Evolutionary conservation across 2,888 invertebrate genomes (phyloP), one percentile per base, ranked within the genome.

Genomic region (Pomacea canaliculata): DNA sequence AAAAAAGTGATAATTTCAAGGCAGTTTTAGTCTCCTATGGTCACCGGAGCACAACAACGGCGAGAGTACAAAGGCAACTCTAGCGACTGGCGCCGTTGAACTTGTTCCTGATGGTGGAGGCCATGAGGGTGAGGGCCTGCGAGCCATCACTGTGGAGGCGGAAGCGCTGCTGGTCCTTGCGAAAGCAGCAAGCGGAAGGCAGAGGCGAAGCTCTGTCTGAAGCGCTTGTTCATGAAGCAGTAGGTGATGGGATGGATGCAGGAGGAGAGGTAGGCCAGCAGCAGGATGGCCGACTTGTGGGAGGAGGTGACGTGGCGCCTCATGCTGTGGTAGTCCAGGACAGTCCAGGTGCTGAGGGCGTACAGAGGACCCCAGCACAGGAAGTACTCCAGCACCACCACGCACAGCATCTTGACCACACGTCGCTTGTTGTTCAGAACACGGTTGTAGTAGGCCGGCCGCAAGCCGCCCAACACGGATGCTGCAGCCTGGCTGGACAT

Each of bases 231-330:
- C 95, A 96, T 95, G 92, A 96, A 96, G 91, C 96, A 96, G 89
- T 96, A 96, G 0, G 96, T 96, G 85, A 96, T 95, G 0, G 96
- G 96, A 88, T 97, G 97, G 90, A 95, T 95, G 89, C 96, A 96
- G 9, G 95, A 94, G 0, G 95, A 95, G 76, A 94, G 93, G 89
- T 95, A 96, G 0, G 95, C 95, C 74, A 96, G 89, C 60, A 96
- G 92, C 79, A 96, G 95, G 0, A 96, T 93, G 7, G 94, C 92
- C 4, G 94, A 93, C 71, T 96, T 93, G 10, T 83, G 78, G 16
- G 85, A 79, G 0, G 86, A 85, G 0, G 86, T 84, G 12, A 89
- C 81, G 68, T 82, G 77, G 8, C 73, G 62, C n/a, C 83, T 77
- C n/a, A 96, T 92, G 77, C 94, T 93, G 37, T 93, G 93, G 0